phyloP scores from a whole-genome alignment of 35 echinoderm and acorn worm genomes.

The Heliocidaris tuberculata region DNA sequence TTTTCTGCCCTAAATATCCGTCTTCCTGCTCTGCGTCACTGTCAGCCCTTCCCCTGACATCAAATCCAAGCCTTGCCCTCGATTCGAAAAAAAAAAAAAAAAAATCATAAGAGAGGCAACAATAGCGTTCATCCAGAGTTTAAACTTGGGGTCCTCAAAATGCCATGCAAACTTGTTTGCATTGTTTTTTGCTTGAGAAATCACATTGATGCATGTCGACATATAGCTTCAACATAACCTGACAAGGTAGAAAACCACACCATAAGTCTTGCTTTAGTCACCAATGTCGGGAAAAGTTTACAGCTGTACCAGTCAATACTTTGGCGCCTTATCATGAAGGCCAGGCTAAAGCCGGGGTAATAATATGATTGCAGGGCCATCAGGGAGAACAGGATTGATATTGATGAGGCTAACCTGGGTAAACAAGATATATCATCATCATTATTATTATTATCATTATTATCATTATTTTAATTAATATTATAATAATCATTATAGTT shows the following conservation, averaged over 20 bases:
- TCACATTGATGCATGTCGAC: background rate
- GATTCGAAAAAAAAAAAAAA: background rate
- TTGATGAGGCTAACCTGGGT: no score
- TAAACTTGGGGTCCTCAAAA: background rate
- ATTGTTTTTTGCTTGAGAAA: background rate
- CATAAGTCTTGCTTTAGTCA: background rate
- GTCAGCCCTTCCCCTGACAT: background rate
- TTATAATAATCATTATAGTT: no score
- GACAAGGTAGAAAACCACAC: background rate
- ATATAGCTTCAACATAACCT: background rate
- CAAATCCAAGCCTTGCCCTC: background rate
- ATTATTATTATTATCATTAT: no score
- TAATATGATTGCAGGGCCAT: no score
- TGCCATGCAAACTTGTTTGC: background rate
- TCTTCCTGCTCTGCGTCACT: constrained; percentile 13
- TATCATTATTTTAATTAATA: no score
- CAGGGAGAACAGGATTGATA: no score
- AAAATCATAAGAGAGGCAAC: background rate
- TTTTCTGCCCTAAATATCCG: constrained; percentile 20
- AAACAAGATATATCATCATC: no score
- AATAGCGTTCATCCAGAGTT: background rate
- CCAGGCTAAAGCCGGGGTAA: no score
- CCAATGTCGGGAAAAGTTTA: background rate
- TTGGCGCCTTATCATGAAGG: no score
- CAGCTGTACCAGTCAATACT: no score